Evolutionary conservation across 2,888 invertebrate genomes (phyloP).

Genomic region (Gymnocheta viridis): DNA sequence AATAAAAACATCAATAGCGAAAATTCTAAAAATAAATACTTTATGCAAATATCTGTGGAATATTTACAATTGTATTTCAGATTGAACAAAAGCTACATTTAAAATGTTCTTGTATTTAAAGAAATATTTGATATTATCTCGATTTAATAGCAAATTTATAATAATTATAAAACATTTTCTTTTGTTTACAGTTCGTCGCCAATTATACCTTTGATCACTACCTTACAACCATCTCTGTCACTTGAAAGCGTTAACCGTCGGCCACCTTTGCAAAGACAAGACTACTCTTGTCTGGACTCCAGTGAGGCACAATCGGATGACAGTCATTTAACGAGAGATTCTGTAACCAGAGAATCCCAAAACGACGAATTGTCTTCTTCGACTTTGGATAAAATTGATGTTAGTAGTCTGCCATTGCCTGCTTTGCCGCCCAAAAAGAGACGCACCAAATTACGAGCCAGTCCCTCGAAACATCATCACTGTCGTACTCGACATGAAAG

Average conservation of each 20-base stretch:
- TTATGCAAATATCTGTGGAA: constrained; percentile 16
- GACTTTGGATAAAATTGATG: constrained; percentile 80
- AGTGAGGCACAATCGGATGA: constrained; percentile 81
- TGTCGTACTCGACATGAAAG: constrained; percentile 58
- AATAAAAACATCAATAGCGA: neutral
- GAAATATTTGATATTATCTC: neutral
- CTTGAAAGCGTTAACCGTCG: constrained; percentile 63
- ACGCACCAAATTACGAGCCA: constrained; percentile 77
- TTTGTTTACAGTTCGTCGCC: constrained; percentile 59
- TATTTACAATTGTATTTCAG: neutral
- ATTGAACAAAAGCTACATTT: too few species aligned
- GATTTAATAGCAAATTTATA: neutral
- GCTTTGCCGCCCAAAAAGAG: constrained; percentile 80
- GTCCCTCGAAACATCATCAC: constrained; percentile 75
- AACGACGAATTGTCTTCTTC: constrained; percentile 80
- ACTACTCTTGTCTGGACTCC: constrained; percentile 78
- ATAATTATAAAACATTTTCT: neutral
- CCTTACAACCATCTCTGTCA: constrained; percentile 51
- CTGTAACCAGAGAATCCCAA: constrained; percentile 78
- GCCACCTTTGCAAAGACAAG: constrained; percentile 75
- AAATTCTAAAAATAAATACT: constrained; percentile 15
- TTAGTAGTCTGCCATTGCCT: constrained; percentile 80
- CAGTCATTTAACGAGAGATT: constrained; percentile 79
- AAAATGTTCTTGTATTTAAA: too few species aligned
- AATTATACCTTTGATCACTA: constrained; percentile 61